Percentiles rank a stretch among this genome's conserved stretches.
These are phyloP conservation scores for Cotesia chilonis DNA, from an alignment of 1,140 invertebrate species.

Conservation along the genomic window DNA sequence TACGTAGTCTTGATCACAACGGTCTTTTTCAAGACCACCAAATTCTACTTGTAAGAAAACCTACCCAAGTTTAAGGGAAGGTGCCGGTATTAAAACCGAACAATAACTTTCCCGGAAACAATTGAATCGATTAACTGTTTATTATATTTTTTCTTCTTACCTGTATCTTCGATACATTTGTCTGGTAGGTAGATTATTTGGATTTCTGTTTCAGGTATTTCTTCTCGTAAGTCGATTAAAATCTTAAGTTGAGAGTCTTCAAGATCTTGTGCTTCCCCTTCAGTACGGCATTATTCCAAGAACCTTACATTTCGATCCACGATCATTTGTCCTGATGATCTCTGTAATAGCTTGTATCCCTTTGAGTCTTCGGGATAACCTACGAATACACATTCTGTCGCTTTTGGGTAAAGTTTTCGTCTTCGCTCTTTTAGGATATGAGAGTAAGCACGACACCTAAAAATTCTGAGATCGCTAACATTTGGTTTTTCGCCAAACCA, in stretches of 20 bases:
- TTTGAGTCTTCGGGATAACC: conserved; percentile 49
- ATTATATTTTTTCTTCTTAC: no score
- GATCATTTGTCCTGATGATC: not conserved
- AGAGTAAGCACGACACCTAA: conserved; percentile 44
- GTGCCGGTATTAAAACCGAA: no score
- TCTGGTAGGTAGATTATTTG: not conserved
- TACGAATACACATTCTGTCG: conserved; percentile 44
- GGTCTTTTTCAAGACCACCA: no score
- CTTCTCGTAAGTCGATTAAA: not conserved
- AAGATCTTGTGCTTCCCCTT: not conserved
- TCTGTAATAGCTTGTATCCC: not conserved
- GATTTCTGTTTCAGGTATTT: not conserved
- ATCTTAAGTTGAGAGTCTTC: not conserved
- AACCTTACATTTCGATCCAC: conserved; percentile 28
- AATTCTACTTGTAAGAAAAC: no score
- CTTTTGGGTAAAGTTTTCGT: conserved; percentile 47
- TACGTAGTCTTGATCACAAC: no score
- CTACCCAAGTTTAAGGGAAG: no score
- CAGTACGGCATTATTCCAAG: not conserved
- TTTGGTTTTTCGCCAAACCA: conserved; percentile 46
- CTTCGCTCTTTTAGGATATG: conserved; percentile 44
- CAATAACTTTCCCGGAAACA: no score
- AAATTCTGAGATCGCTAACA: conserved; percentile 51
- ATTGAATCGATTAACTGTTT: no score
- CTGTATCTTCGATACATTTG: no score